Evolutionary conservation across 2,113 vertebrate species (phyloP).

Genomic region (Aptenodytes patagonicus): DNA sequence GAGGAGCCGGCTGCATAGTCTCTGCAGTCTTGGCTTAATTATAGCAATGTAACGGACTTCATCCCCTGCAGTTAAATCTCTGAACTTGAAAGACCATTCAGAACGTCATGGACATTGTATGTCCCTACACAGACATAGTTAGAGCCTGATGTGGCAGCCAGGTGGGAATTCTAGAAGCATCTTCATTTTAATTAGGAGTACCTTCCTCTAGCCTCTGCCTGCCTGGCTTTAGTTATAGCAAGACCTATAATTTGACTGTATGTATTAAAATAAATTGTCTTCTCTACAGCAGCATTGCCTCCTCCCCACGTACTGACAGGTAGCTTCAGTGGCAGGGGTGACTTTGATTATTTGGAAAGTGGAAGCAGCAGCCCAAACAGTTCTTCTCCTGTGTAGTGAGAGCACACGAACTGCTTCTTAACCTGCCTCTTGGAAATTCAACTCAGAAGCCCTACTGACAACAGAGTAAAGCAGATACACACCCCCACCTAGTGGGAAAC

Average conservation of each 20-base stretch:
- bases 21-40: neutral
- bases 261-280: neutral
- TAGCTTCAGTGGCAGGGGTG: too few relatives aligned
- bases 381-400: neutral
- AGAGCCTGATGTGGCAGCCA: neutral
- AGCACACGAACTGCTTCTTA: neutral
- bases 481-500: slow-evolving; percentile 43
- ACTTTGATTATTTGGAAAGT: neutral
- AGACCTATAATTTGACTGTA: neutral
- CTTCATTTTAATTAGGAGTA: neutral
- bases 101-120: fast-evolving
- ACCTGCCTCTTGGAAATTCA: neutral
- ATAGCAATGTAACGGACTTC: neutral
- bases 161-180: neutral
- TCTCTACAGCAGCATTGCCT: neutral
- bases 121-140: neutral
- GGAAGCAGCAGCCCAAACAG: neutral
- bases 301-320: neutral
- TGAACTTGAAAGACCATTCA: neutral
- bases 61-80: neutral
- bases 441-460: fast-evolving
- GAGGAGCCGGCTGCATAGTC: fast-evolving
- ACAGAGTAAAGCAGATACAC: neutral
- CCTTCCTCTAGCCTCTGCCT: neutral
- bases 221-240: neutral